Base-by-base conservation (phyloP, 1,140 invertebrate genomes). In the Teleopsis dalmanni region DNA sequence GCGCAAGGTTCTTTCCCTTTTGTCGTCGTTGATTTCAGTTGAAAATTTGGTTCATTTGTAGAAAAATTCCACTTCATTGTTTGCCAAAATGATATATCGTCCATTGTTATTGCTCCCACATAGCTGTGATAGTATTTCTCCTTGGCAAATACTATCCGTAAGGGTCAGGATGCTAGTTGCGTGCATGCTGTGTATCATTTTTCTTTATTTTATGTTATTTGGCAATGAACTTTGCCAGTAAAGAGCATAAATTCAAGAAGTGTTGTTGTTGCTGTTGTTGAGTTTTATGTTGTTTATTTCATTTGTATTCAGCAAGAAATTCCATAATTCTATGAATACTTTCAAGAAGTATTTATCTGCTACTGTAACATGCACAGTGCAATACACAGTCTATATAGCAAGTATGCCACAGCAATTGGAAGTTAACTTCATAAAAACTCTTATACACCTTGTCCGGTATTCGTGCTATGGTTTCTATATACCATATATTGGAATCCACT, bases 201-300 rank as follows among this genome's bases (percentile, higher is more conserved):
- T 29, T 29, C 27, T n/a, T 29, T 43, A 43, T 27, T 43, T 43
- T 43, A 43, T 31, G 41, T 29, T 43, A 14, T 43, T 43, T 43
- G 41, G 25, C 41, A 43, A 29, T 43, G 41, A 43, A 27, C 41
- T 43, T 43, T 43, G 41, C 31, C 11, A 16, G 41, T 31, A 29
- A 43, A 19, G 31, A 27, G 41, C 41, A 43, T 43, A 43, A 43
- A 43, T 19, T 43, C n/a, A n/a, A n/a, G n/a, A n/a, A n/a, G n/a
- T n/a, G n/a, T n/a, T n/a, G n/a, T n/a, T n/a, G n/a, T n/a, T n/a
- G n/a, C n/a, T n/a, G n/a, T n/a, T n/a, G n/a, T n/a, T n/a, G n/a
- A n/a, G n/a, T n/a, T n/a, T n/a, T n/a, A n/a, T n/a, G n/a, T n/a
- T n/a, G n/a, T n/a, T n/a, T n/a, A n/a, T n/a, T n/a, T n/a, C n/a